Evolutionary conservation across 2,888 invertebrate species (phyloP).

Genomic region (Scaptomyza reducta): DNA sequence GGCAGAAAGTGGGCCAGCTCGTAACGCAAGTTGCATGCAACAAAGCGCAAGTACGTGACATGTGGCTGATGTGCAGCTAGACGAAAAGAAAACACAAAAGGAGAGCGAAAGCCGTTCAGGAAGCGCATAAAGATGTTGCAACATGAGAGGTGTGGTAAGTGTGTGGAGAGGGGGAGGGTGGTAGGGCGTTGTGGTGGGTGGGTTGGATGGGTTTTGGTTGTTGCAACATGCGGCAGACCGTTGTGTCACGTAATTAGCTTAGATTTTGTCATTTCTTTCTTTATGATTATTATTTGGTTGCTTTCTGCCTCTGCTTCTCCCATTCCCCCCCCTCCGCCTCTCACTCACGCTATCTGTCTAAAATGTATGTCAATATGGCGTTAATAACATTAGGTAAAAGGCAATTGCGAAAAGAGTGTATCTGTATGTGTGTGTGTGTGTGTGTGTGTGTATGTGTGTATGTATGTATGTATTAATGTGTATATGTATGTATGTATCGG

Average conservation of each 20-base stretch:
- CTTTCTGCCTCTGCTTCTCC: not conserved
- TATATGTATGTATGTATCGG: not conserved
- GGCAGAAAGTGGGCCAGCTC: conserved; percentile 30
- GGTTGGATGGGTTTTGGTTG: not conserved
- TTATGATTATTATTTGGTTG: not conserved
- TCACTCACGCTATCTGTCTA: too few species aligned
- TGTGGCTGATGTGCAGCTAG: conserved; percentile 26
- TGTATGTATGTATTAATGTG: too few species aligned
- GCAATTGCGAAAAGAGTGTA: conserved; percentile 56
- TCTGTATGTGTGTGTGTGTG: not conserved
- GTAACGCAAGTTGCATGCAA: conserved; percentile 41
- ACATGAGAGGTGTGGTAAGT: not conserved
- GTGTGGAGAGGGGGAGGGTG: not conserved
- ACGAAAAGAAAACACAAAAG: conserved; percentile 25
- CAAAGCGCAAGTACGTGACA: conserved; percentile 43
- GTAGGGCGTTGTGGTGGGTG: not conserved
- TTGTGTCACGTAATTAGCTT: conserved; percentile 75
- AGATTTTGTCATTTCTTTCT: conserved; percentile 52
- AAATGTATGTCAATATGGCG: conserved; percentile 74
- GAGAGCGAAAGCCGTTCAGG: conserved; percentile 54
- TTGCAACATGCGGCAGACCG: not conserved
- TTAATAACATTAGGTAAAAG: conserved; percentile 73
- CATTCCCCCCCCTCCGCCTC: not conserved
- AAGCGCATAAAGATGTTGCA: conserved; percentile 44
- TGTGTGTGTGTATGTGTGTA: not conserved